These are phyloP conservation scores for Melanotaenia duboulayi DNA, from an alignment of 2,113 vertebrate species.

Conservation along the genomic window DNA sequence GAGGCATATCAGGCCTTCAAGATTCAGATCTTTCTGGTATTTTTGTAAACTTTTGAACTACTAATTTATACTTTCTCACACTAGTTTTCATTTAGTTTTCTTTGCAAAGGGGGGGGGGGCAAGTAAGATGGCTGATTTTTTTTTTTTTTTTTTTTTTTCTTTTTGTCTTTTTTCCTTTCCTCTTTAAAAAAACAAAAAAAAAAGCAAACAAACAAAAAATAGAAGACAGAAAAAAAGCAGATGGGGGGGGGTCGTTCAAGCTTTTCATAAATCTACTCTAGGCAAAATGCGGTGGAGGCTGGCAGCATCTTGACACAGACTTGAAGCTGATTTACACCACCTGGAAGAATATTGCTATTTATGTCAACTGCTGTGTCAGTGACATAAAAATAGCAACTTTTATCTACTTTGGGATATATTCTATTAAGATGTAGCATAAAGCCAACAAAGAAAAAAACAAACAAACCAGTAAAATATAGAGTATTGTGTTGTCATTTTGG, in stretches of 20 bases:
- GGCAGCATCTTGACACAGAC: background rate
- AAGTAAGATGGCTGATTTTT: slow-evolving; percentile 29
- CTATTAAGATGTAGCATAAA: no score
- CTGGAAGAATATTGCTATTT: slow-evolving; percentile 3
- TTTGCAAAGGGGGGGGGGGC: background rate
- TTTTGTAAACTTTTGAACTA: slow-evolving; percentile 38
- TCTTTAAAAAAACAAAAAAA: no score
- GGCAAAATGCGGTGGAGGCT: slow-evolving; percentile 24
- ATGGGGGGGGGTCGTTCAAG: background rate
- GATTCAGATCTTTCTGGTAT: slow-evolving; percentile 37
- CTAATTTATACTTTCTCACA: slow-evolving; percentile 22
- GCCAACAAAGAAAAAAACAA: no score
- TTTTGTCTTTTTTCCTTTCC: no score
- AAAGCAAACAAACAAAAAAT: no score
- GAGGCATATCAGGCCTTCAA: background rate
- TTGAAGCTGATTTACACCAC: slow-evolving; percentile 1
- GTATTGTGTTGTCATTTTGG: no score
- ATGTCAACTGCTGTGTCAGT: background rate
- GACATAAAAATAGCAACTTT: background rate
- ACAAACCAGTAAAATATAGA: no score
- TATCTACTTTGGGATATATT: background rate
- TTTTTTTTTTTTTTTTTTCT: slow-evolving; percentile 46
- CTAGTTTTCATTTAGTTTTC: slow-evolving; percentile 17
- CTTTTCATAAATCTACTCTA: slow-evolving; percentile 41
- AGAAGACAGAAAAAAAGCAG: slow-evolving; percentile 28